Conservation (phyloP, 2,113 vertebrate genomes). For the Brachyhypopomus occidentalis region DNA sequence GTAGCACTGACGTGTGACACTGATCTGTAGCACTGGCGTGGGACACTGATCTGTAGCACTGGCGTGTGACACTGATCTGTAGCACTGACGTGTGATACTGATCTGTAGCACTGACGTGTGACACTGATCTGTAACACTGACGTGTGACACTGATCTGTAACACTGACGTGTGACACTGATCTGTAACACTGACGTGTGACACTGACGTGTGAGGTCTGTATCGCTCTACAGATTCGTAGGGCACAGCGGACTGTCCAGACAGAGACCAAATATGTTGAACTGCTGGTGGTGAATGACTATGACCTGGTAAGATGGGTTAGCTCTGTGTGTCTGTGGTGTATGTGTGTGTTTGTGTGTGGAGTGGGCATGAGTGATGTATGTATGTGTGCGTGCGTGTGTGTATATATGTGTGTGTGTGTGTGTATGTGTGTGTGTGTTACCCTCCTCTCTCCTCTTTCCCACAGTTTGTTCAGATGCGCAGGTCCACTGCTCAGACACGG, state of each 20-base stretch:
- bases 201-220: slow-evolving; percentile 44
- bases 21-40: too few relatives aligned
- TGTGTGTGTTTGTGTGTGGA: slow-evolving; percentile 15
- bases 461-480: slow-evolving; percentile 88
- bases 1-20: too few relatives aligned
- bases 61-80: too few relatives aligned
- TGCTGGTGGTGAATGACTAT: slow-evolving; percentile 95
- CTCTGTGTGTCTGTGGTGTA: background rate
- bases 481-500: slow-evolving; percentile 85
- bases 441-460: background rate
- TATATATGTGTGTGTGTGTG: slow-evolving; percentile 16
- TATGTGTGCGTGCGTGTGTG: background rate
- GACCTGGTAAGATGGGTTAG: slow-evolving; percentile 77
- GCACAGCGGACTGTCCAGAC: slow-evolving; percentile 88
- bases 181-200: too few relatives aligned
- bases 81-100: too few relatives aligned
- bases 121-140: too few relatives aligned
- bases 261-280: slow-evolving; percentile 96
- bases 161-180: too few relatives aligned
- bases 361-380: background rate
- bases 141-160: too few relatives aligned
- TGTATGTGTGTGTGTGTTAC: background rate
- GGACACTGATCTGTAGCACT: too few relatives aligned
- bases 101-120: too few relatives aligned
- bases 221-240: slow-evolving; percentile 79